Evolutionary conservation across 2,797 vertebrate species (phyloP).

Genomic region (Chaunax sp.): DNA sequence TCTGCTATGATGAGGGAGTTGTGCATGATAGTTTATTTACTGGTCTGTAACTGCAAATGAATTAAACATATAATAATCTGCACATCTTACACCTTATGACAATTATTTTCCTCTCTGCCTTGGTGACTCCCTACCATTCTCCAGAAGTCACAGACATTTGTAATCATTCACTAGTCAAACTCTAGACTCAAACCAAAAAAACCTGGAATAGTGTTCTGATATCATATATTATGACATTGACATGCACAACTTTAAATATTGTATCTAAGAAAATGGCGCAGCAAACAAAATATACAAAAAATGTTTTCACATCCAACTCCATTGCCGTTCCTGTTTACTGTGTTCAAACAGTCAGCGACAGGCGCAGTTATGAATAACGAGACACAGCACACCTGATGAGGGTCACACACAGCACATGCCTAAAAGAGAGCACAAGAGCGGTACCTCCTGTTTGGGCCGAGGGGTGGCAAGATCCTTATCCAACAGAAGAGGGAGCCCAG

Average conservation of each 20-base stretch:
- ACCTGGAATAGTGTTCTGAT: not conserved
- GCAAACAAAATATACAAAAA: not conserved
- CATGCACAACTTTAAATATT: constrained; percentile 6
- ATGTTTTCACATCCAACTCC: not conserved
- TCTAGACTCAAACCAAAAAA: not conserved
- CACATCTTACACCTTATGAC: not conserved
- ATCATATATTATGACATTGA: constrained; percentile 3
- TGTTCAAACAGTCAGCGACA: constrained; percentile 11
- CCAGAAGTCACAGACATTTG: not conserved
- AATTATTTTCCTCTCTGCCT: not conserved
- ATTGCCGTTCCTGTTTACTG: not conserved
- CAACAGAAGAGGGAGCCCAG: constrained; percentile 84
- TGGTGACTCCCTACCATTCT: not conserved
- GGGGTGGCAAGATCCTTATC: constrained; percentile 92
- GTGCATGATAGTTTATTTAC: too few relatives aligned
- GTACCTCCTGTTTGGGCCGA: constrained; percentile 99
- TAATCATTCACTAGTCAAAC: not conserved
- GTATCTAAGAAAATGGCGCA: not conserved
- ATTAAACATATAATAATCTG: not conserved
- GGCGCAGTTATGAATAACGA: constrained; percentile 31
- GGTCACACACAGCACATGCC: constrained; percentile 65
- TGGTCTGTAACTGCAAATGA: not conserved
- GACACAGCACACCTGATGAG: constrained; percentile 51
- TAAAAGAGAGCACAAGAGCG: constrained; percentile 69
- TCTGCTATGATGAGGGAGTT: not conserved